Percentiles rank a stretch among this genome's conserved stretches.
phyloP scores from a whole-genome alignment of 2,888 invertebrate species.

The Pyrgus malvae region DNA sequence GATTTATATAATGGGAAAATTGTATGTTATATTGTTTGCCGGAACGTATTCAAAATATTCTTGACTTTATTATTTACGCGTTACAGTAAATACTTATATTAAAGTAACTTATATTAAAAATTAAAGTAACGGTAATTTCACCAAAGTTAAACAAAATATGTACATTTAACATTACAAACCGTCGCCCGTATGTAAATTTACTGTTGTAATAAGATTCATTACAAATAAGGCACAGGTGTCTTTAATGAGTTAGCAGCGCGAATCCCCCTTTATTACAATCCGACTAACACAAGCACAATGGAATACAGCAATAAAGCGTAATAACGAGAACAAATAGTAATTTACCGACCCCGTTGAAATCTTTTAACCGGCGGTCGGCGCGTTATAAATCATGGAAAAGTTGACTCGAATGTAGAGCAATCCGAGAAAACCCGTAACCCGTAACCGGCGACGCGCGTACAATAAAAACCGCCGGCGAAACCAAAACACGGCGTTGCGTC shows the following conservation, averaged over 20 bases:
- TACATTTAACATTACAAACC: too few relatives aligned
- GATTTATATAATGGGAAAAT: too few relatives aligned
- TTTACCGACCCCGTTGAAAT: conserved; percentile 21
- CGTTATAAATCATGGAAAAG: conserved; percentile 26
- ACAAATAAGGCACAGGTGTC: not conserved
- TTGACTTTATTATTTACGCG: too few relatives aligned
- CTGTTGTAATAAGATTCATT: not conserved
- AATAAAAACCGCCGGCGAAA: conserved; percentile 30
- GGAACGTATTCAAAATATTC: too few relatives aligned
- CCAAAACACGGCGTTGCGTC: conserved; percentile 43
- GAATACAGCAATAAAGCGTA: conserved; percentile 18
- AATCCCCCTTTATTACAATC: conserved; percentile 8
- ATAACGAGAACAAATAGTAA: conserved; percentile 25
- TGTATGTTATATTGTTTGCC: too few relatives aligned
- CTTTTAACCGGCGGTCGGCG: conserved; percentile 21
- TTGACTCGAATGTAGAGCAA: conserved; percentile 23
- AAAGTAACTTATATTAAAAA: too few relatives aligned
- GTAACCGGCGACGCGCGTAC: conserved; percentile 12
- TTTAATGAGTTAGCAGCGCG: conserved; percentile 9
- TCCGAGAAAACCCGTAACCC: conserved; percentile 32
- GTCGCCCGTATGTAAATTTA: not conserved
- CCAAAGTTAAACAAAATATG: too few relatives aligned
- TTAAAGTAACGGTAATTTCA: too few relatives aligned
- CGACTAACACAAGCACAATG: conserved; percentile 9
- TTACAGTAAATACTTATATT: too few relatives aligned